A percentile compares a stretch with the other conserved stretches of the same genome.
Evolutionary conservation across 2,888 invertebrate species (phyloP).

Genomic region (Harpalus rufipes): DNA sequence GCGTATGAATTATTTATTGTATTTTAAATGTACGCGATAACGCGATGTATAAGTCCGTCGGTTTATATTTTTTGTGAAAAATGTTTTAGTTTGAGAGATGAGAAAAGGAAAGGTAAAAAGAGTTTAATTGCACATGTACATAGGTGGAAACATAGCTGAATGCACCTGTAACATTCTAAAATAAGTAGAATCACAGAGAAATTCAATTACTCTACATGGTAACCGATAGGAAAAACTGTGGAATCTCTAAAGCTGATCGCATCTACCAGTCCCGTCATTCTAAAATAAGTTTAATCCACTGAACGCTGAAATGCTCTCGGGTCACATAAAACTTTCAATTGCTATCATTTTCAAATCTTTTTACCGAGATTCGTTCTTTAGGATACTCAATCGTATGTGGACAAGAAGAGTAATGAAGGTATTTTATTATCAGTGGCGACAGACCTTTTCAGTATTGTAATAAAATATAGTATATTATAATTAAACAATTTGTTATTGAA

Average conservation of each 20-base stretch:
- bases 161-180: slow-evolving; percentile 35
- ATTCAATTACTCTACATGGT: slow-evolving; percentile 48
- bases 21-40: background rate
- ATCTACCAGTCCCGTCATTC: slow-evolving; percentile 34
- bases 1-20: background rate
- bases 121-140: slow-evolving; percentile 12
- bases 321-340: slow-evolving; percentile 31
- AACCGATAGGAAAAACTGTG: slow-evolving; percentile 46
- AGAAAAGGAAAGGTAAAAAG: background rate
- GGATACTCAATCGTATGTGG: background rate
- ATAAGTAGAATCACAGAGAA: slow-evolving; percentile 42
- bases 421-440: too few relatives aligned
- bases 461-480: too few relatives aligned
- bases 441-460: too few relatives aligned
- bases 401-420: background rate
- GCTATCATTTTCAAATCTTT: slow-evolving; percentile 33
- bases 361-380: background rate
- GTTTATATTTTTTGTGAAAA: slow-evolving; percentile 14
- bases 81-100: background rate
- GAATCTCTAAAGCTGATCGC: slow-evolving; percentile 43
- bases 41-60: background rate
- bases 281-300: slow-evolving; percentile 42
- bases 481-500: too few relatives aligned
- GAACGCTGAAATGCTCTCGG: slow-evolving; percentile 43
- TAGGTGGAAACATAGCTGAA: background rate